phyloP scores from a whole-genome alignment of 2,113 vertebrate genomes.

The Cyrtonyx montezumae region DNA sequence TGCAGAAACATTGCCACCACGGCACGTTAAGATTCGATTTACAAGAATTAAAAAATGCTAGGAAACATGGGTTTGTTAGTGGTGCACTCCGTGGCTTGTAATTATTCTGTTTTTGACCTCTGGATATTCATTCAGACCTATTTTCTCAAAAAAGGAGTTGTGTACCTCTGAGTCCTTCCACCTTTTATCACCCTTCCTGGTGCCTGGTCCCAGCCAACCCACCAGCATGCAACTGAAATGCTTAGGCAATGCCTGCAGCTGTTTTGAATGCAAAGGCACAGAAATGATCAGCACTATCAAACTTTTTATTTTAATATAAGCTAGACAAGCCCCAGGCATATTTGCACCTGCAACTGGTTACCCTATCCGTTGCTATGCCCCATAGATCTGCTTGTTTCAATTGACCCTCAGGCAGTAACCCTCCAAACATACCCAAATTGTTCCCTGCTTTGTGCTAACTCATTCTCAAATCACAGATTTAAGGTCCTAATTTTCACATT shows the following conservation, averaged over 20 bases:
- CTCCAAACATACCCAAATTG: background rate
- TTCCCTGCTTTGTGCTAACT: constrained; percentile 46
- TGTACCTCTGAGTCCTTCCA: background rate
- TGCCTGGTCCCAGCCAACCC: background rate
- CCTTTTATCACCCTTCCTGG: background rate
- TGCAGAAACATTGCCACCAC: background rate
- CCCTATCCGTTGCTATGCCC: constrained; percentile 45
- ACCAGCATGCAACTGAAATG: background rate
- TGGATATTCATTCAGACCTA: background rate
- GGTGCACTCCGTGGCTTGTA: background rate
- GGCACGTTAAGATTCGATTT: background rate
- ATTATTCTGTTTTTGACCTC: background rate
- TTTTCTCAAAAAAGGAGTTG: background rate
- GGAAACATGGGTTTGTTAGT: background rate
- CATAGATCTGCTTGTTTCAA: constrained; percentile 65
- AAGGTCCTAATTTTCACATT: constrained; percentile 39
- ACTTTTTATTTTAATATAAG: constrained; percentile 57
- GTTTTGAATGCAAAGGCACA: constrained; percentile 56
- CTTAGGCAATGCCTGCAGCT: constrained; percentile 7
- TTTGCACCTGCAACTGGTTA: constrained; percentile 54
- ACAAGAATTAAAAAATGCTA: background rate
- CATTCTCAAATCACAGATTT: constrained; percentile 45
- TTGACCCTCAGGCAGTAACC: constrained; percentile 67
- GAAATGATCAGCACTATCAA: constrained; percentile 50
- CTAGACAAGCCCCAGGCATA: constrained; percentile 50